These are phyloP conservation scores for Alexandromys fortis DNA, from an alignment of 2,113 vertebrate species.

Conservation along the genomic window DNA sequence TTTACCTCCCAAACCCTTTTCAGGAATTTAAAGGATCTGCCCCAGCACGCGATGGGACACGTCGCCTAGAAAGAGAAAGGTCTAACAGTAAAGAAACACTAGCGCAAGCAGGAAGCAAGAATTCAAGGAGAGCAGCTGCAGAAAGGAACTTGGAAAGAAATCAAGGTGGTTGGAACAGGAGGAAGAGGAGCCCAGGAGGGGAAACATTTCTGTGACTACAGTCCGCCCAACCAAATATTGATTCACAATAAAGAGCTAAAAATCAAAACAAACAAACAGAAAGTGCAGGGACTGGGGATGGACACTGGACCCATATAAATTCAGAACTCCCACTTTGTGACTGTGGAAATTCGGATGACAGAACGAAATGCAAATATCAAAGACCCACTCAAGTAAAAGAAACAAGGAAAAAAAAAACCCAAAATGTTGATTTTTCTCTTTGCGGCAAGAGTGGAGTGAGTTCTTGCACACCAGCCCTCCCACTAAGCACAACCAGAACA, in stretches of 20 bases:
- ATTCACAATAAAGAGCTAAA: conserved; percentile 58
- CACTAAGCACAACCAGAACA: conserved; percentile 46
- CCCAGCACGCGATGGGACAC: conserved; percentile 4
- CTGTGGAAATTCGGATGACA: neutral
- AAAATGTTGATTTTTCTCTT: conserved; percentile 44
- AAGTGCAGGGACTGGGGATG: neutral
- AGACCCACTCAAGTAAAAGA: conserved; percentile 40
- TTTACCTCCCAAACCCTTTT: conserved; percentile 62
- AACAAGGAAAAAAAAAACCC: neutral
- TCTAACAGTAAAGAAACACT: conserved; percentile 51
- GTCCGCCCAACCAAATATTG: conserved; percentile 45
- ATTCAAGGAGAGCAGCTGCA: conserved; percentile 60
- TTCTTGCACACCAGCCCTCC: conserved; percentile 43
- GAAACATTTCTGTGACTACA: conserved; percentile 50
- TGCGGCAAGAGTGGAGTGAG: conserved; percentile 25
- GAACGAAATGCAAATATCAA: conserved; percentile 9
- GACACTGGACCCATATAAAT: neutral
- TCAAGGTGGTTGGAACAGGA: conserved; percentile 50
- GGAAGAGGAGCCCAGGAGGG: conserved; percentile 34
- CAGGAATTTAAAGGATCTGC: conserved; percentile 65
- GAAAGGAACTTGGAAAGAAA: conserved; percentile 60
- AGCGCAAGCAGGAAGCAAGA: conserved; percentile 34
- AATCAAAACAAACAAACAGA: neutral
- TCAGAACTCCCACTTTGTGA: neutral
- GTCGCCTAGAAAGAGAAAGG: conserved; percentile 65